phyloP scores from a whole-genome alignment of 2,113 vertebrate genomes.

The Aldabrachelys gigantea region DNA sequence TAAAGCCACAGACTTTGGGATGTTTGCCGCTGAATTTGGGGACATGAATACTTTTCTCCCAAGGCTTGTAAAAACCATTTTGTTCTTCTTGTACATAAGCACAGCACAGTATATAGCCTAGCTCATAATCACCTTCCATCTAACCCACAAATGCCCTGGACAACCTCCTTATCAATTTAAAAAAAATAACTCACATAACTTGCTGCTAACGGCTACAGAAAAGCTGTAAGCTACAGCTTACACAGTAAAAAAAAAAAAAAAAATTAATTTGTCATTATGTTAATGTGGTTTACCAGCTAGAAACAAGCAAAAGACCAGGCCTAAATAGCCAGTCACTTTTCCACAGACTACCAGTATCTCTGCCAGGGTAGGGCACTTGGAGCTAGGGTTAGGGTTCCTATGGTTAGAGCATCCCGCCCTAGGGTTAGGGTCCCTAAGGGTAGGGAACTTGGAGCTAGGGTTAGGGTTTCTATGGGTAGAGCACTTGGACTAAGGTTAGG shows the following conservation, averaged over 20 bases:
- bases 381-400: too few relatives aligned
- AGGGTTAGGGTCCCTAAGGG: too few relatives aligned
- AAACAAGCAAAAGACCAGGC: rapidly evolving
- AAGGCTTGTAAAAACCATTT: background rate
- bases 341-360: background rate
- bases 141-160: background rate
- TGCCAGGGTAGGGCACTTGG: too few relatives aligned
- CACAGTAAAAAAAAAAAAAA: background rate
- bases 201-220: background rate
- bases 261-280: rapidly evolving
- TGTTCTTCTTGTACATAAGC: background rate
- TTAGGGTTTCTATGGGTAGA: too few relatives aligned
- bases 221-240: background rate
- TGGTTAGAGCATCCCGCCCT: too few relatives aligned
- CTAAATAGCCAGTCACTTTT: background rate
- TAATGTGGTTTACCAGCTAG: rapidly evolving
- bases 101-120: background rate
- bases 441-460: too few relatives aligned
- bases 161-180: background rate
- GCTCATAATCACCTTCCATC: background rate
- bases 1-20: background rate
- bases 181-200: background rate
- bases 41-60: too few relatives aligned
- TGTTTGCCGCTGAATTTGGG: background rate
- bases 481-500: too few relatives aligned